These are phyloP conservation scores for Furnarius figulus DNA, from an alignment of 2,113 vertebrate genomes.

Conservation along the genomic window DNA sequence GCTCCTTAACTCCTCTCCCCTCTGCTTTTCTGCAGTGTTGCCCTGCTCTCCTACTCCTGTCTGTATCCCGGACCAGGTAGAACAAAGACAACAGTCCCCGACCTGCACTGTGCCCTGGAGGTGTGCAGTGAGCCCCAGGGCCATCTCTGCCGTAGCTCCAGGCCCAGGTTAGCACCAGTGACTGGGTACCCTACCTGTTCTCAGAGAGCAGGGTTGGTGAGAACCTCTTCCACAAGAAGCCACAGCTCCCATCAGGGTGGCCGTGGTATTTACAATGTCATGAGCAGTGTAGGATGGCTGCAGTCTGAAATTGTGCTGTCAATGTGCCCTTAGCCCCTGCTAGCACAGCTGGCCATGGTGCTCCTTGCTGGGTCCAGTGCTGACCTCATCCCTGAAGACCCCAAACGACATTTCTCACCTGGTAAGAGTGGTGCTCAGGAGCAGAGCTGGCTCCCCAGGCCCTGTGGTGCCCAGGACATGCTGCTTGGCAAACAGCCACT, in stretches of 20 bases:
- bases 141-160: neutral
- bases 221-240: neutral
- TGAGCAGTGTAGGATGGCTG: neutral
- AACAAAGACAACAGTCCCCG: fast-evolving
- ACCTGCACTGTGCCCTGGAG: neutral
- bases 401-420: neutral
- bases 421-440: neutral
- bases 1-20: slow-evolving; percentile 12
- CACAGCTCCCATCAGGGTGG: fast-evolving
- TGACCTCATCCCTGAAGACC: neutral
- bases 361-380: neutral
- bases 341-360: neutral
- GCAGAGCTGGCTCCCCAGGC: neutral
- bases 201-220: neutral
- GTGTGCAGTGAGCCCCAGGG: neutral
- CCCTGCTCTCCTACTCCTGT: neutral
- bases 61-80: neutral
- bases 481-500: neutral
- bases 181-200: neutral
- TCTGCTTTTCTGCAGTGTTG: neutral
- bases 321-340: neutral
- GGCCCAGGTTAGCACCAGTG: neutral
- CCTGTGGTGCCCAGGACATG: fast-evolving
- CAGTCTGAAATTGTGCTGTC: fast-evolving
- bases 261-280: fast-evolving